These are phyloP conservation scores for Halocynthia roretzi DNA, from an alignment of 23 tunicate species.

Conservation along the genomic window DNA sequence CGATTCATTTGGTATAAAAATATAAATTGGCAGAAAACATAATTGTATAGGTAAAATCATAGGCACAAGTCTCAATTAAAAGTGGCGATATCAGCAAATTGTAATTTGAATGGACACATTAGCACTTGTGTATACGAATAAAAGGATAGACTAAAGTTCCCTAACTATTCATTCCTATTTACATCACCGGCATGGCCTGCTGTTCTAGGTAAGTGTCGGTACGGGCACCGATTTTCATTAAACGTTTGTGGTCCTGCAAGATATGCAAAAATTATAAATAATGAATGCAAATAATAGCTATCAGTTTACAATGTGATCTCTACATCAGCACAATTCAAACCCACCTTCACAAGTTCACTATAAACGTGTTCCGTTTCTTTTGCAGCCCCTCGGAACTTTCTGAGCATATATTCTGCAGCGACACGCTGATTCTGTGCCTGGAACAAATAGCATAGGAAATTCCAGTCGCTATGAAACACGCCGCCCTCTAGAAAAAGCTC, in stretches of 20 bases:
- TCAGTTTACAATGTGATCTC: not conserved
- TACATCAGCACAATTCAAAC: not conserved
- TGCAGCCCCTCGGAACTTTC: slow-evolving; percentile 75
- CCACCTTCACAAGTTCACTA: slow-evolving; percentile 28
- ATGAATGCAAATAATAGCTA: not conserved
- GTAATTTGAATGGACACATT: no score
- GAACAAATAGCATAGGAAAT: not conserved
- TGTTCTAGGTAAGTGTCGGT: slow-evolving; percentile 84
- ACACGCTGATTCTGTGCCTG: slow-evolving; percentile 60
- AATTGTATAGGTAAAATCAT: no score
- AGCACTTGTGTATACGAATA: no score
- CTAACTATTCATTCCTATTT: not conserved
- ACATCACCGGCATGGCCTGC: slow-evolving; percentile 74
- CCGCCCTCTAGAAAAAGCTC: no score
- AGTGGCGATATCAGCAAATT: no score
- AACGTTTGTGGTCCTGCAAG: slow-evolving; percentile 62
- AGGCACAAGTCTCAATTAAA: no score
- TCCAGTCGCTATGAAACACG: no score
- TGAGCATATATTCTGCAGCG: slow-evolving; percentile 69
- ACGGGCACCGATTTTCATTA: slow-evolving; percentile 48
- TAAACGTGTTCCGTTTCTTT: slow-evolving; percentile 64
- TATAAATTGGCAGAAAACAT: no score
- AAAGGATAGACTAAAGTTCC: no score
- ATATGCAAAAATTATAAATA: not conserved
- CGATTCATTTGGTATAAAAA: no score